Percentiles rank a stretch among this genome's conserved stretches.
Evolutionary conservation across 1,140 invertebrate species (phyloP).

Genomic region (Danaus plexippus): DNA sequence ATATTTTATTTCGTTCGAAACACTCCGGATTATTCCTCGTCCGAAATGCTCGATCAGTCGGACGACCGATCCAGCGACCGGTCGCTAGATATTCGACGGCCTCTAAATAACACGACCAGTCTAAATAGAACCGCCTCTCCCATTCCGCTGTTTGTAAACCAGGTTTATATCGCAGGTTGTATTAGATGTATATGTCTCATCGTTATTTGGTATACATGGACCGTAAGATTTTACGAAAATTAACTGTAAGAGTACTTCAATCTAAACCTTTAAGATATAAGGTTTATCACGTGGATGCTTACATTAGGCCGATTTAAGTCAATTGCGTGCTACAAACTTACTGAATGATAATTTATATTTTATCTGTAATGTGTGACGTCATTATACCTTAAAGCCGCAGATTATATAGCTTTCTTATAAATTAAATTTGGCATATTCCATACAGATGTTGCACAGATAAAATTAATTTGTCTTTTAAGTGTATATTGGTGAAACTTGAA

Average conservation of each 20-base stretch:
- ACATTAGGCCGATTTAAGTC: constrained; percentile 32
- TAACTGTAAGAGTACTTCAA: constrained; percentile 59
- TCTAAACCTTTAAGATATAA: constrained; percentile 55
- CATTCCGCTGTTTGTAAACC: constrained; percentile 14
- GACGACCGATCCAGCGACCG: constrained; percentile 21
- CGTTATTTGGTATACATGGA: constrained; percentile 19
- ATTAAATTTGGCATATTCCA: too few relatives aligned
- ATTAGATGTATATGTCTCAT: constrained; percentile 25
- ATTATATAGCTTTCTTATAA: too few relatives aligned
- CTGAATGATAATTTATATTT: too few relatives aligned
- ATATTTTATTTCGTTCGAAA: constrained; percentile 60
- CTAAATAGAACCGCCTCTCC: constrained; percentile 29
- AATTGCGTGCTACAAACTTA: constrained; percentile 7
- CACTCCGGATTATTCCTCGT: constrained; percentile 40
- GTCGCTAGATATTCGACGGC: constrained; percentile 22
- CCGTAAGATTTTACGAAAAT: constrained; percentile 62
- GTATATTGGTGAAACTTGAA: too few relatives aligned
- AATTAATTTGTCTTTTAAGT: too few relatives aligned
- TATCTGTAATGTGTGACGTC: too few relatives aligned
- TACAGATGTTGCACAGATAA: too few relatives aligned
- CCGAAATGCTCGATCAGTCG: constrained; percentile 36
- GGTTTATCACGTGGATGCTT: constrained; percentile 38
- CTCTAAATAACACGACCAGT: constrained; percentile 32
- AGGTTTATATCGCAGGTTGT: constrained; percentile 14
- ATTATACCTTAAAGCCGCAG: too few relatives aligned